A percentile compares a stretch with the other conserved stretches of the same genome.
Evolutionary conservation across 2,113 vertebrate genomes (phyloP).

Genomic region (Puffinus mauretanicus): DNA sequence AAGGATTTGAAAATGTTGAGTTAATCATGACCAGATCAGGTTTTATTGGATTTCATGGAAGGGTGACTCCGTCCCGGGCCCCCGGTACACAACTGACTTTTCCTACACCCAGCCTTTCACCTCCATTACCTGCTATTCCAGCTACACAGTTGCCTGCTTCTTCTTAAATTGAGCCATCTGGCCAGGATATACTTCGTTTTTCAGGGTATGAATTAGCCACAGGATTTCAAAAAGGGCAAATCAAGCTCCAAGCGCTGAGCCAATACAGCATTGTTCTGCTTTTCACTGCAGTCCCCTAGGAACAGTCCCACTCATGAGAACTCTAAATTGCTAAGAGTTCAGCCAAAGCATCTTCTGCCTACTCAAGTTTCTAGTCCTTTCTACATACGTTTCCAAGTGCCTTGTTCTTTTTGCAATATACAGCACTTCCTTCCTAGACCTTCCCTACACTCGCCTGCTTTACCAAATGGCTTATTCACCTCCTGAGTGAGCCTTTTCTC

Average conservation of each 20-base stretch:
- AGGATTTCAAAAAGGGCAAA: background rate
- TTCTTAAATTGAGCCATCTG: conserved; percentile 20
- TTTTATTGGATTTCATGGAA: conserved; percentile 48
- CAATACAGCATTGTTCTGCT: background rate
- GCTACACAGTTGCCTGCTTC: background rate
- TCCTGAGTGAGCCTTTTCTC: background rate
- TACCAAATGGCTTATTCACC: background rate
- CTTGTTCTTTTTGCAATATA: conserved; percentile 10
- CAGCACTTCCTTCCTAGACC: background rate
- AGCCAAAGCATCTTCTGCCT: conserved; percentile 54
- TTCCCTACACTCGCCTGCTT: background rate
- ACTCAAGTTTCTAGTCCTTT: conserved; percentile 40
- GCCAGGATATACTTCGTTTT: background rate
- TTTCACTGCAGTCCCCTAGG: background rate
- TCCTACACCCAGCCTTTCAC: conserved; percentile 9
- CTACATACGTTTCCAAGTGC: background rate
- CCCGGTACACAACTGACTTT: background rate
- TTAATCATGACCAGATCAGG: conserved; percentile 39
- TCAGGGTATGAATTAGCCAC: background rate
- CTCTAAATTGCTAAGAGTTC: conserved; percentile 16
- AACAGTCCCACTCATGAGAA: conserved; percentile 6
- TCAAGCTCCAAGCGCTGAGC: background rate
- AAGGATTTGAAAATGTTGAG: conserved; percentile 23
- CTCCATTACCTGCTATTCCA: conserved; percentile 30
- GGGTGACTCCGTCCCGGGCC: background rate